phyloP scores from a whole-genome alignment of 1,140 invertebrate species.

The Heterodera carotae region DNA sequence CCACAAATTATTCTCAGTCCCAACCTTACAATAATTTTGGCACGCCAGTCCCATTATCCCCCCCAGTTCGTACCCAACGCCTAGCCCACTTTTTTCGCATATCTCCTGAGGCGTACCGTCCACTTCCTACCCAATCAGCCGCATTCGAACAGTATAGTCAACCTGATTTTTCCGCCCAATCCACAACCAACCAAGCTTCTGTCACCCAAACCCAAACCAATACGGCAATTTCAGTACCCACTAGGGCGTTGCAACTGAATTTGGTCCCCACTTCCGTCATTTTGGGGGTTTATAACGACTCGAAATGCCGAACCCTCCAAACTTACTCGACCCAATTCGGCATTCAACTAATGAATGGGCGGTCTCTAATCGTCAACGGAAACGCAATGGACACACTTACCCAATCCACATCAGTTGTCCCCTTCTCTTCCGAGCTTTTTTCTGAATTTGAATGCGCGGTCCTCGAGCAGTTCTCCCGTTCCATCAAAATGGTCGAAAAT shows the following conservation, averaged over 20 bases:
- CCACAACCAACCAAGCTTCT: too few relatives aligned
- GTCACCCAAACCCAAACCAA: neutral
- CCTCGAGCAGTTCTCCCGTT: too few relatives aligned
- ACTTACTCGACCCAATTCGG: neutral
- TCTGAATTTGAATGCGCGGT: too few relatives aligned
- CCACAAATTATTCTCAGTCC: too few relatives aligned
- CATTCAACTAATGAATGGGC: neutral
- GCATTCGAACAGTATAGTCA: too few relatives aligned
- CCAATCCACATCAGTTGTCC: neutral
- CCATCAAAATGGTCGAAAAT: neutral
- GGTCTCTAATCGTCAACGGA: neutral
- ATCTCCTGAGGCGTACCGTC: too few relatives aligned
- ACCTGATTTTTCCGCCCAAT: too few relatives aligned
- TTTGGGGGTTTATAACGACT: neutral
- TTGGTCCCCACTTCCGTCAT: neutral
- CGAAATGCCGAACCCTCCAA: neutral
- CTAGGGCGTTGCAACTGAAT: neutral
- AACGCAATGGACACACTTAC: neutral
- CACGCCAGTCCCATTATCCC: too few relatives aligned
- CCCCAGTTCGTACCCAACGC: neutral
- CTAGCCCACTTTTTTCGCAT: too few relatives aligned
- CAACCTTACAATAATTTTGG: too few relatives aligned
- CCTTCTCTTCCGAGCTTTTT: neutral
- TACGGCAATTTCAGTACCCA: neutral
- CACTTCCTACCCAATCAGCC: neutral